Base-by-base conservation (phyloP, 2,797 vertebrate species). In the Danio tinwini region DNA sequence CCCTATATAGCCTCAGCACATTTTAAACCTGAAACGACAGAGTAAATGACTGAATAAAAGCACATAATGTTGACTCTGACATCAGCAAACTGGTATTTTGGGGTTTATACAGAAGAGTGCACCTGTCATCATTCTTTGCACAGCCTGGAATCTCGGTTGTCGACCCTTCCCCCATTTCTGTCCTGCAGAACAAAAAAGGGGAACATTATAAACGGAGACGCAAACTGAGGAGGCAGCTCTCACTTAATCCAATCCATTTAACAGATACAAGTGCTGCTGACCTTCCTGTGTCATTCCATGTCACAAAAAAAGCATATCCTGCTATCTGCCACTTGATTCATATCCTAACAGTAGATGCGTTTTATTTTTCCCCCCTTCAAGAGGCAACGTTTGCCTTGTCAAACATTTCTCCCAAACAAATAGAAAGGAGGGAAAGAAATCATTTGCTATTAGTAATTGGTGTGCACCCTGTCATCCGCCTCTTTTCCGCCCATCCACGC, bases 211-310 rank as follows among this genome's bases (percentile, higher is more conserved):
- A 91, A 91, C 89, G 88, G 88, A 91, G 90, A 90, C 82, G 80
- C 87, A 82, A 84, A 87, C 84, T 83, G 81, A 86, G 85, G 86
- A 90, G 87, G 88, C 88, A 91, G 91, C 88, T 88, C 87, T 90
- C 90, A 92, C 91, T 94, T 92, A 93, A 93, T 92, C 92, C 90
- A 92, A 87, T 88, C 89, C 87, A 88, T 91, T 90, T 91, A 93
- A 94, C 92, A 93, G 90, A 93, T 84, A 90, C 89, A 91, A 91
- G 89, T 93, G 92, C 90, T 87, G 87, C 85, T 92, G 93, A 94
- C 93, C 93, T 93, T 93, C 91, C 88, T 82, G 87, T 92, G 91
- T 91, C 91, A 92, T 93, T 92, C 89, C 88, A 88, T 93, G 91
- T 91, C 19, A 55, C 84, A 87, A 91, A 90, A 90, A 89, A 91